Conservation (phyloP, 2,113 vertebrate species). For the Charina bottae region DNA sequence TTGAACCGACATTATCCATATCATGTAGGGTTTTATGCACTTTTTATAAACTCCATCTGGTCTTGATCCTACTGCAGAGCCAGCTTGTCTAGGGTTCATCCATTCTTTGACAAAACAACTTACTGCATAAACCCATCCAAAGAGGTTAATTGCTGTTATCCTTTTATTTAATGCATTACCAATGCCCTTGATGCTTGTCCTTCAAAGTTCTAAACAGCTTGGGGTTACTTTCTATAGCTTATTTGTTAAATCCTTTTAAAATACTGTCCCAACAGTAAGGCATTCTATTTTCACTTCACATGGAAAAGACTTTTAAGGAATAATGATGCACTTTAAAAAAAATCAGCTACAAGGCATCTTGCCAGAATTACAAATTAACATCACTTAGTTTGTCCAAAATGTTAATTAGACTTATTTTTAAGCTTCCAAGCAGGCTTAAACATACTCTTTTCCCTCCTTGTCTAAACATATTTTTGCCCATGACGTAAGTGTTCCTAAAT, state of each 20-base stretch:
- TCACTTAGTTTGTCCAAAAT: conserved; percentile 65
- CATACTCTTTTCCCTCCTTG: conserved; percentile 26
- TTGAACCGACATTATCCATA: conserved; percentile 64
- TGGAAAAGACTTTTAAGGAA: conserved; percentile 34
- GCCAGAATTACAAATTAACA: conserved; percentile 62
- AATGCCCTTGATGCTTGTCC: conserved; percentile 31
- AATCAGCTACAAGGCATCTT: conserved; percentile 37
- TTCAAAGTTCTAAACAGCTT: conserved; percentile 32
- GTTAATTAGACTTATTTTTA: conserved; percentile 67
- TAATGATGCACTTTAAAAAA: conserved; percentile 15
- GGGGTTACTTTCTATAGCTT: conserved; percentile 21
- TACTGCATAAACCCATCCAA: conserved; percentile 49
- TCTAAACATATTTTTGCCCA: conserved; percentile 57
- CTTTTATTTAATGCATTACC: conserved; percentile 27
- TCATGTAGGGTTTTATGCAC: conserved; percentile 63
- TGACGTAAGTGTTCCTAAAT: conserved; percentile 56
- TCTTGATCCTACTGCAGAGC: conserved; percentile 56
- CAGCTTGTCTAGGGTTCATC: conserved; percentile 59
- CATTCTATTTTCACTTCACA: conserved; percentile 10
- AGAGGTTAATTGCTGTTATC: conserved; percentile 38
- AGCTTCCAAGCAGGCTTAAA: conserved; percentile 52
- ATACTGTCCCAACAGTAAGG: conserved; percentile 15
- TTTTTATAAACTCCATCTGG: conserved; percentile 64
- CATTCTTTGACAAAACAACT: conserved; percentile 49
- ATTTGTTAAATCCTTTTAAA: conserved; percentile 39